Percentiles rank a stretch among this genome's conserved stretches.
These are phyloP conservation scores for Apotomis betuletana DNA, from an alignment of 2,888 invertebrate genomes.

Conservation along the genomic window DNA sequence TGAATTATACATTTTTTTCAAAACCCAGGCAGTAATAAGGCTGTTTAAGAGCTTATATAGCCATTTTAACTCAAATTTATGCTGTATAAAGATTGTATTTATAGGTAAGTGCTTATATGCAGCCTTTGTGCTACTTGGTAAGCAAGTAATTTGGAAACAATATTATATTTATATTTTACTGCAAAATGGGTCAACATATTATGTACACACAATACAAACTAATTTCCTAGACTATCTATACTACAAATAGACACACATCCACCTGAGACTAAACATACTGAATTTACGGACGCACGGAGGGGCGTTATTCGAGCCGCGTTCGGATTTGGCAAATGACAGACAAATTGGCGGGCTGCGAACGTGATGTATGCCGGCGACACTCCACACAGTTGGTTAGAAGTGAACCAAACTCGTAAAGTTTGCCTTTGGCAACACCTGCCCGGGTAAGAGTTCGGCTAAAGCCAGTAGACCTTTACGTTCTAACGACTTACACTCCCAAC, in stretches of 20 bases:
- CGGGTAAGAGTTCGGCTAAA: conserved; percentile 37
- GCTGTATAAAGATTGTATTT: no score
- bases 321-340: conserved; percentile 73
- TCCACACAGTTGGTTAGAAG: conserved; percentile 48
- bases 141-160: no score
- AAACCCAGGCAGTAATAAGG: no score
- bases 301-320: conserved; percentile 64
- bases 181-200: no score
- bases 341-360: conserved; percentile 69
- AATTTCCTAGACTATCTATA: no score
- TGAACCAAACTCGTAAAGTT: conserved; percentile 50
- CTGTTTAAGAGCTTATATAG: no score
- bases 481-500: conserved; percentile 38
- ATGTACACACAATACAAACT: no score
- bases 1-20: no score
- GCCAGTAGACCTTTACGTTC: conserved; percentile 38
- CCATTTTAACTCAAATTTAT: no score
- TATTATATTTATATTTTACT: no score
- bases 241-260: conserved; percentile 22
- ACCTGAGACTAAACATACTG: conserved; percentile 40
- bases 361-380: conserved; percentile 67
- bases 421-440: conserved; percentile 49
- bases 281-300: conserved; percentile 46
- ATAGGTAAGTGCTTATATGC: no score
- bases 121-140: no score